Percentiles rank a stretch among this genome's conserved stretches.
Evolutionary conservation across 2,797 vertebrate species (phyloP).

Genomic region (Myiotriccus ornatus): DNA sequence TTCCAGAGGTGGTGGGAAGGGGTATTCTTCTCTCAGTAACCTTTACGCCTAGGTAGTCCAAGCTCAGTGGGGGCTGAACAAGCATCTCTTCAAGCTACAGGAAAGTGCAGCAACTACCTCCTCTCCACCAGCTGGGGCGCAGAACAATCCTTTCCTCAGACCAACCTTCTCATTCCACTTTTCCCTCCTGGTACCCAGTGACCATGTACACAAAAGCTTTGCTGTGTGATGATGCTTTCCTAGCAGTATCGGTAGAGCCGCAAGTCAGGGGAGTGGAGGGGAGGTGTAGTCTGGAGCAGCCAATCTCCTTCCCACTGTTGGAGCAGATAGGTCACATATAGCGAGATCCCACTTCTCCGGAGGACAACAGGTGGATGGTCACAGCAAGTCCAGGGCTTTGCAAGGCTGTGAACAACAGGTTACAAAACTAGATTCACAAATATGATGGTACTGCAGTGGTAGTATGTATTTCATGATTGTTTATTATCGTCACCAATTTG

Average conservation of each 20-base stretch:
- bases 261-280: not conserved
- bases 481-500: not conserved
- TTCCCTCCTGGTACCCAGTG: not conserved
- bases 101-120: not conserved
- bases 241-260: accelerated
- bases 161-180: not conserved
- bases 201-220: accelerated
- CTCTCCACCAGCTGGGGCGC: not conserved
- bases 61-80: not conserved
- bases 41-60: not conserved
- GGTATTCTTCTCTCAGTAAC: not conserved
- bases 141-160: not conserved
- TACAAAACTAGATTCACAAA: not conserved
- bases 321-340: accelerated
- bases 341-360: not conserved
- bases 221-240: not conserved
- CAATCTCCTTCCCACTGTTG: not conserved
- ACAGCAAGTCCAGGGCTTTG: not conserved
- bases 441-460: not conserved
- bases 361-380: not conserved
- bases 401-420: not conserved
- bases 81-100: not conserved
- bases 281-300: not conserved
- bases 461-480: not conserved
- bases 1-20: not conserved